phyloP scores from a whole-genome alignment of 2,113 vertebrate species.

The Carassius auratus region DNA sequence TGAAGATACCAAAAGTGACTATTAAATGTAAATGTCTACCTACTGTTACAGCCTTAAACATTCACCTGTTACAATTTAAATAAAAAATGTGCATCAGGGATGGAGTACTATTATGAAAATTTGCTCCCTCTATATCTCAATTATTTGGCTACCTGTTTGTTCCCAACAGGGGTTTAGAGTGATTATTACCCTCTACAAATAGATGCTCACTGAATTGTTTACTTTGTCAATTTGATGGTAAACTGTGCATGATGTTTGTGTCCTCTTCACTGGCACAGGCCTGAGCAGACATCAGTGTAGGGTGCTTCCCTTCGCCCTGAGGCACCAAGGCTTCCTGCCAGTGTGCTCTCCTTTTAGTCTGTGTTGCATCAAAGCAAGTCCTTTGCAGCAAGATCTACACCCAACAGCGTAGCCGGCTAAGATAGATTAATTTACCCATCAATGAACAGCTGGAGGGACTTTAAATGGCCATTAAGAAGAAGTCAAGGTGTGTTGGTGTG shows the following conservation, averaged over 20 bases:
- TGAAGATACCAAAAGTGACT: too few relatives aligned
- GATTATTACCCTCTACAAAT: not conserved
- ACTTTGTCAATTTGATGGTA: not conserved
- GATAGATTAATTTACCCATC: slow-evolving; percentile 59
- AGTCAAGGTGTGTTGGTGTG: slow-evolving; percentile 45
- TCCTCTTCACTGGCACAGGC: not conserved
- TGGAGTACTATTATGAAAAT: not conserved
- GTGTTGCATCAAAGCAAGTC: slow-evolving; percentile 52
- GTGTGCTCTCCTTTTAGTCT: slow-evolving; percentile 64
- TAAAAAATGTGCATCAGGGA: not conserved
- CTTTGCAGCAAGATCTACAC: slow-evolving; percentile 33
- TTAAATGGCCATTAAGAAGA: slow-evolving; percentile 52
- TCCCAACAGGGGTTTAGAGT: not conserved
- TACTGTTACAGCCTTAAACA: too few relatives aligned
- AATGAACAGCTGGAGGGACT: slow-evolving; percentile 63
- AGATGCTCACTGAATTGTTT: not conserved
- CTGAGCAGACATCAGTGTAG: not conserved
- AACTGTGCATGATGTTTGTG: slow-evolving; percentile 3
- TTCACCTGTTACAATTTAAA: too few relatives aligned
- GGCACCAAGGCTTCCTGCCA: slow-evolving; percentile 26
- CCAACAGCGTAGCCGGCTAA: slow-evolving; percentile 47
- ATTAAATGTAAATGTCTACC: too few relatives aligned
- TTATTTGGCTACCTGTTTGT: not conserved
- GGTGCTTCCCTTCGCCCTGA: slow-evolving; percentile 9
- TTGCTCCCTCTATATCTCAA: too few relatives aligned